A percentile compares a stretch with the other conserved stretches of the same genome.
These are phyloP conservation scores for Nematolebias whitei DNA, from an alignment of 2,113 vertebrate genomes.

Conservation along the genomic window DNA sequence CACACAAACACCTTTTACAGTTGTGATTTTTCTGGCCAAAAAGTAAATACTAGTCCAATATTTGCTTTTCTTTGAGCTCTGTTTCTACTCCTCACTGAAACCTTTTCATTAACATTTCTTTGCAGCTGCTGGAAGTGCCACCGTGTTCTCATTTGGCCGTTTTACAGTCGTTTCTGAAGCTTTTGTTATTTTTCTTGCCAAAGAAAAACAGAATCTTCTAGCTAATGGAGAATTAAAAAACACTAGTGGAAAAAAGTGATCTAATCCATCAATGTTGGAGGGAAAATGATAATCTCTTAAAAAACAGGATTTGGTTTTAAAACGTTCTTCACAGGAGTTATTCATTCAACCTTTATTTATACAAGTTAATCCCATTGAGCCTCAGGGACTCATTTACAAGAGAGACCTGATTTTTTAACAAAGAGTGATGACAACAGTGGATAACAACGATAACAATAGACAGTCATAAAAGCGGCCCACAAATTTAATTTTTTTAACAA, in stretches of 20 bases:
- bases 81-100: conserved; percentile 1
- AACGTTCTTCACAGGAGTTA: no score
- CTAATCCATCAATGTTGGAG: not conserved
- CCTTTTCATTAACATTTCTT: not conserved
- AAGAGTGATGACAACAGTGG: no score
- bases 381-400: no score
- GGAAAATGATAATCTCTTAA: not conserved
- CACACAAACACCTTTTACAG: conserved; percentile 11
- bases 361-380: no score
- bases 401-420: no score
- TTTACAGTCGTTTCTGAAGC: not conserved
- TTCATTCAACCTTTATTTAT: no score
- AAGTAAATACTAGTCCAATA: not conserved
- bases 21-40: not conserved
- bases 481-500: no score
- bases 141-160: not conserved
- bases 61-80: conserved; percentile 8
- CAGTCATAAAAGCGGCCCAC: no score
- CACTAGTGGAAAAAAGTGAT: not conserved
- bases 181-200: conserved; percentile 9
- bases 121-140: conserved; percentile 1
- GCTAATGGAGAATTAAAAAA: not conserved
- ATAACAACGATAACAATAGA: no score
- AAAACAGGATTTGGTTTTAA: not conserved
- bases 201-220: not conserved